Percentiles rank a stretch among this genome's conserved stretches.
These are phyloP conservation scores for Ictalurus furcatus DNA, from an alignment of 2,113 vertebrate genomes.

Conservation along the genomic window DNA sequence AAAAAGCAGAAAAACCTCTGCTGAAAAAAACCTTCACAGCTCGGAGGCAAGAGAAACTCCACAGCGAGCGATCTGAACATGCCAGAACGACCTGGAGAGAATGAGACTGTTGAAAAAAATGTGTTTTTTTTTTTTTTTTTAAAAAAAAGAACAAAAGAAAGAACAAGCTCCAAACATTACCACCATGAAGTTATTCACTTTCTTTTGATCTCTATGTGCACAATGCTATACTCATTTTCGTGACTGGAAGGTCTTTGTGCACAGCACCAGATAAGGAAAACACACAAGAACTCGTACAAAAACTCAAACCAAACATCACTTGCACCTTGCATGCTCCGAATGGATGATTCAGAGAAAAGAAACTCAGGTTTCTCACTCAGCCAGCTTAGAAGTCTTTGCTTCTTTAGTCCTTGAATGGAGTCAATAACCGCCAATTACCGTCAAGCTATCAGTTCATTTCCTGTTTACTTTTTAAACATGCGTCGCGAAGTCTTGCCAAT, in stretches of 20 bases:
- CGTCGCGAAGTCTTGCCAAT: not conserved
- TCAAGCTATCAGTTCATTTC: not conserved
- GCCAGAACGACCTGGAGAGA: slow-evolving; percentile 7
- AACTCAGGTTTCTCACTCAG: not conserved
- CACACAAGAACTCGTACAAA: not conserved
- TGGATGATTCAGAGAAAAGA: not conserved
- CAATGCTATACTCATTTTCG: not conserved
- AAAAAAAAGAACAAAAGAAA: not conserved
- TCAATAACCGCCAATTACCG: not conserved
- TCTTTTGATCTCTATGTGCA: not conserved
- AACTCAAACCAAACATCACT: not conserved
- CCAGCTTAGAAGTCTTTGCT: not conserved
- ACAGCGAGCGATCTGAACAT: not conserved
- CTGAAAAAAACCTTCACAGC: not conserved
- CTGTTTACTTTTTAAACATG: not conserved
- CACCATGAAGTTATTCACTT: not conserved
- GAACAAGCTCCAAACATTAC: not conserved
- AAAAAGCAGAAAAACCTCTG: not conserved
- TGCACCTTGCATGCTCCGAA: not conserved
- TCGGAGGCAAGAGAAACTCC: not conserved
- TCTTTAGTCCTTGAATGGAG: not conserved
- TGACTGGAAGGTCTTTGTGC: slow-evolving; percentile 8
- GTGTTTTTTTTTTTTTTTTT: too few species aligned
- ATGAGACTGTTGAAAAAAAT: not conserved
- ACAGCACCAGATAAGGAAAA: not conserved